Base-by-base conservation (phyloP, 2,888 invertebrate genomes). In the Drosophila pegasa region DNA sequence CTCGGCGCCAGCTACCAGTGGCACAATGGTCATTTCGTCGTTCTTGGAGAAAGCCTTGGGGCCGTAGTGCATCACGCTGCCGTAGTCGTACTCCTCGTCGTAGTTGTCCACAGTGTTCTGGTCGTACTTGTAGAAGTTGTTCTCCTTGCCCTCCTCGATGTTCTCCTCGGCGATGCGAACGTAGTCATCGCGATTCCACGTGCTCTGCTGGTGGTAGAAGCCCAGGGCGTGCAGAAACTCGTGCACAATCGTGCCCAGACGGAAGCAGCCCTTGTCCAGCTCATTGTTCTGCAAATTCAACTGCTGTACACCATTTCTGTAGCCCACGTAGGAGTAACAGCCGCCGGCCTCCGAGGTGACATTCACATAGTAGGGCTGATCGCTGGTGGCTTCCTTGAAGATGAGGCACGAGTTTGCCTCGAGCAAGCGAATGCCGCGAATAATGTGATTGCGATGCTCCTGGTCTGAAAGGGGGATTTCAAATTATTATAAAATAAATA, bases 21-120 rank as follows among this genome's bases (percentile, higher is more conserved):
- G 93, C 16, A 94, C 92, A 45, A 97, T 95, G 0, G 96, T 96
- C 51, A 94, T 94, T 82, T 93, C 89, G 0, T 94, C 94, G 89
- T 96, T 96, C 56, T 89, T 93, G 0, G 95, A 95, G 91, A 96
- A 96, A 0, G 96, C 96, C 33, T 93, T 94, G 22, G 94, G 93
- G 0, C 95, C 94, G 90, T 96, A 97, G 86, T 97, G 96, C 96
- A 97, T 95, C 1, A 97, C 95, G 75, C 96, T 96, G 75, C 94
- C 94, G 89, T 95, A 96, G 90, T 97, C 96, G 83, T 96, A 97
- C 0, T 93, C 92, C 54, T 96, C 93, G 1, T 95, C 95, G 85
- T 93, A 96, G 40, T 94, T 94, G 52, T 94, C 93, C 0, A 95
- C 93, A 16, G 91, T 92, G 3, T 92, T 91, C 5, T 92, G 89